A percentile compares a stretch with the other conserved stretches of the same genome.
These are phyloP conservation scores for Notocelia uddmanniana DNA, from an alignment of 2,888 invertebrate species.

Conservation along the genomic window DNA sequence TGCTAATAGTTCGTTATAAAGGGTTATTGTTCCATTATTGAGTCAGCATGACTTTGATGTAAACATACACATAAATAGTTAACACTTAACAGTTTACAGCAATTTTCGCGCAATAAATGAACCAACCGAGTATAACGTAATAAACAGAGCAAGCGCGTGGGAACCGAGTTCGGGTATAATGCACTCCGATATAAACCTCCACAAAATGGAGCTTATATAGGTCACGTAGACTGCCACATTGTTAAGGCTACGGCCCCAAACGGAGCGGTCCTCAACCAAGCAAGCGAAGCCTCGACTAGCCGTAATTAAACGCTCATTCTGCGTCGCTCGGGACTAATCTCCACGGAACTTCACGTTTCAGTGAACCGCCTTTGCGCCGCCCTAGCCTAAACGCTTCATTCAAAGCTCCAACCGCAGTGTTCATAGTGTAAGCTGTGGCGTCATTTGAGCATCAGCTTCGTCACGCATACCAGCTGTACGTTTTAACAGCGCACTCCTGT, in stretches of 20 bases:
- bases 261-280: constrained; percentile 18
- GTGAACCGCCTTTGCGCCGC: constrained; percentile 26
- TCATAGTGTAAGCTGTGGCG: constrained; percentile 43
- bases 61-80: constrained; percentile 15
- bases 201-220: constrained; percentile 34
- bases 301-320: constrained; percentile 25
- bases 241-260: constrained; percentile 25
- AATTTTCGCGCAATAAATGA: constrained; percentile 34
- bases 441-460: background rate
- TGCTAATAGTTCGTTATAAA: background rate
- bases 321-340: constrained; percentile 32
- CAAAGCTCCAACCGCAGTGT: constrained; percentile 42
- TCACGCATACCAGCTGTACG: background rate
- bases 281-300: constrained; percentile 16
- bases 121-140: constrained; percentile 18
- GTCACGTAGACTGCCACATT: constrained; percentile 27
- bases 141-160: constrained; percentile 32
- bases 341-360: constrained; percentile 30
- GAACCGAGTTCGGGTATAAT: constrained; percentile 30
- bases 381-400: constrained; percentile 31
- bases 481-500: background rate
- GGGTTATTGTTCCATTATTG: constrained; percentile 15
- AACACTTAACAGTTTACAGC: constrained; percentile 15
- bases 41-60: constrained; percentile 14
- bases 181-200: constrained; percentile 29